Conservation (phyloP, 64 coral and sea anemone species). For the Catalaphyllia jardinei region DNA sequence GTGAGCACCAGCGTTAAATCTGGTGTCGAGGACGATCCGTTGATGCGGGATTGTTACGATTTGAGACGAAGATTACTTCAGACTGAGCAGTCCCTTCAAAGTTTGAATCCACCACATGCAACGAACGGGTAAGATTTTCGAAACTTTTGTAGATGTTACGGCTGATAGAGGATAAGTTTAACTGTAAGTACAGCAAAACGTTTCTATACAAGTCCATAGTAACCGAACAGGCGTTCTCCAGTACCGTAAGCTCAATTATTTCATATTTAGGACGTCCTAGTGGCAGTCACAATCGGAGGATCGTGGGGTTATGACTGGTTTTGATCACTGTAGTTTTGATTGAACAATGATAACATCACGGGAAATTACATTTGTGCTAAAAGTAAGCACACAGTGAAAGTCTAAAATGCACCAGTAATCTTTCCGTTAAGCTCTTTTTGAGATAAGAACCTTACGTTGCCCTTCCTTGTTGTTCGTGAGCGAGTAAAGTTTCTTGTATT, state of each 20-base stretch:
- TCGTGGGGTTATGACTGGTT: neutral
- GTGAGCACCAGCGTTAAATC: constrained; percentile 79
- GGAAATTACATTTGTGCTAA: neutral
- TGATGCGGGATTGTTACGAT: constrained; percentile 97
- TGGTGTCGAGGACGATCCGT: constrained; percentile 88
- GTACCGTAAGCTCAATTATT: neutral
- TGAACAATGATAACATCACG: neutral
- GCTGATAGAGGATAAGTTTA: neutral
- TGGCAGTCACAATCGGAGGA: neutral
- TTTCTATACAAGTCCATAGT: neutral
- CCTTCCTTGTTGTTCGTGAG: neutral
- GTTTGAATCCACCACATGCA: constrained; percentile 84
- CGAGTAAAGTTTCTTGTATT: neutral
- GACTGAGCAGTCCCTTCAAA: constrained; percentile 97
- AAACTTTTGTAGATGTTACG: neutral
- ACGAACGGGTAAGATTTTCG: constrained; percentile 67
- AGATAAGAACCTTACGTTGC: neutral
- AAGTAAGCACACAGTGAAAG: neutral
- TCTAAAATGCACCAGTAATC: neutral
- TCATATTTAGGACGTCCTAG: constrained; percentile 6
- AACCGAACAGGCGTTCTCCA: neutral
- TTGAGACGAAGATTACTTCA: constrained; percentile 89
- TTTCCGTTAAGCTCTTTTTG: neutral
- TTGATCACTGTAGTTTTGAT: constrained; percentile 4
- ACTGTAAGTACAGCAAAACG: neutral